Conservation (phyloP, 2,113 vertebrate species). For the Prietella phreatophila region DNA sequence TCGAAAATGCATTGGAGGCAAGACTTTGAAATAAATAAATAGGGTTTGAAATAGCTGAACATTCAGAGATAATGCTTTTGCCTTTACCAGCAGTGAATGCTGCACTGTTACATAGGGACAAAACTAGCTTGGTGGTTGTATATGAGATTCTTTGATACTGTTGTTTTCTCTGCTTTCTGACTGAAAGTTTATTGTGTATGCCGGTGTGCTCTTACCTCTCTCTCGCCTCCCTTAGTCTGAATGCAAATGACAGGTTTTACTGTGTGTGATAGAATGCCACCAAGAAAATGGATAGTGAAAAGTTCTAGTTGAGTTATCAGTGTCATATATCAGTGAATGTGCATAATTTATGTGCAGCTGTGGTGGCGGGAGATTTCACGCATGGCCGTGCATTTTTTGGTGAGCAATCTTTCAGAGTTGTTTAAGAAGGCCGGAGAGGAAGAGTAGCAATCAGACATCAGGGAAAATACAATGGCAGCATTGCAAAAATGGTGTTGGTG, state of each 20-base stretch:
- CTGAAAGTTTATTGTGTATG: not conserved
- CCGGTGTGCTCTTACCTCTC: not conserved
- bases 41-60: slow-evolving; percentile 52
- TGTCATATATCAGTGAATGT: slow-evolving; percentile 31
- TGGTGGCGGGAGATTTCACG: slow-evolving; percentile 42
- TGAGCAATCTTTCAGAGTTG: not conserved
- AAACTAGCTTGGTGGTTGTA: not conserved
- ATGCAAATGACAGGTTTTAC: slow-evolving; percentile 22
- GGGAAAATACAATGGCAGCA: not conserved
- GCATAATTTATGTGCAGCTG: slow-evolving; percentile 47
- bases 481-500: not conserved
- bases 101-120: not conserved
- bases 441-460: not conserved
- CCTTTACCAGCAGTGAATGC: slow-evolving; percentile 11
- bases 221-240: not conserved
- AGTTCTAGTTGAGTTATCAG: slow-evolving; percentile 8
- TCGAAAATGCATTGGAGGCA: slow-evolving; percentile 54
- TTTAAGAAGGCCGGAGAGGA: not conserved
- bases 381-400: slow-evolving; percentile 41
- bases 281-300: slow-evolving; percentile 24
- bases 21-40: slow-evolving; percentile 57
- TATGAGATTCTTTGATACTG: not conserved
- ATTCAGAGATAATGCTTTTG: slow-evolving; percentile 44
- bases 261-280: not conserved
- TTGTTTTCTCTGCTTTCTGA: slow-evolving; percentile 14